Evolutionary conservation across 1,140 invertebrate genomes (phyloP).

Genomic region (Rhagoletis zephyria): DNA sequence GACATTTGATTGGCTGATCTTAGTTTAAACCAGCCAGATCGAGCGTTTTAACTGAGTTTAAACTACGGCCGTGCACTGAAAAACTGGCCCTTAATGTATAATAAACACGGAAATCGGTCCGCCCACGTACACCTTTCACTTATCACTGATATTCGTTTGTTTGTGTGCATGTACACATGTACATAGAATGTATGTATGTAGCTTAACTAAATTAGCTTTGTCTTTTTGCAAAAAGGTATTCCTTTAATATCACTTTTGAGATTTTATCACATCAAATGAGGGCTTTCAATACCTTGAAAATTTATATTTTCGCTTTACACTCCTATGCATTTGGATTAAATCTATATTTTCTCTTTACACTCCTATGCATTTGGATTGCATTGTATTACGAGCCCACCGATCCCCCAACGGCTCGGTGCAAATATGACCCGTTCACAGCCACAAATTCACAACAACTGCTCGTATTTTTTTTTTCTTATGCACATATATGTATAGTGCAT

Average conservation of each 20-base stretch:
- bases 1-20: too few relatives aligned
- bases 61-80: too few relatives aligned
- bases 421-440: conserved; percentile 36
- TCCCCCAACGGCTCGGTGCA: not conserved
- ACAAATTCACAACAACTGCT: conserved; percentile 38
- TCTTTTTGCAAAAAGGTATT: not conserved
- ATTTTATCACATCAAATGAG: not conserved
- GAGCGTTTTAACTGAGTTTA: too few relatives aligned
- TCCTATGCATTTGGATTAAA: not conserved
- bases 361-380: not conserved
- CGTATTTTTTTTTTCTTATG: conserved; percentile 40
- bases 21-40: too few relatives aligned
- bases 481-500: not conserved
- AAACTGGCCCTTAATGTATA: not conserved
- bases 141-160: too few relatives aligned
- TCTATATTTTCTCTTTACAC: not conserved
- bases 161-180: too few relatives aligned
- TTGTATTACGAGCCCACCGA: not conserved
- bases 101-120: not conserved
- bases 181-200: not conserved
- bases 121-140: not conserved
- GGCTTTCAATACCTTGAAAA: not conserved
- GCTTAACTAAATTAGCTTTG: not conserved
- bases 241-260: not conserved
- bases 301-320: not conserved